Evolutionary conservation across 2,888 invertebrate genomes (phyloP), one percentile per base, ranked within the genome.

Genomic region (Drosophila putrida): DNA sequence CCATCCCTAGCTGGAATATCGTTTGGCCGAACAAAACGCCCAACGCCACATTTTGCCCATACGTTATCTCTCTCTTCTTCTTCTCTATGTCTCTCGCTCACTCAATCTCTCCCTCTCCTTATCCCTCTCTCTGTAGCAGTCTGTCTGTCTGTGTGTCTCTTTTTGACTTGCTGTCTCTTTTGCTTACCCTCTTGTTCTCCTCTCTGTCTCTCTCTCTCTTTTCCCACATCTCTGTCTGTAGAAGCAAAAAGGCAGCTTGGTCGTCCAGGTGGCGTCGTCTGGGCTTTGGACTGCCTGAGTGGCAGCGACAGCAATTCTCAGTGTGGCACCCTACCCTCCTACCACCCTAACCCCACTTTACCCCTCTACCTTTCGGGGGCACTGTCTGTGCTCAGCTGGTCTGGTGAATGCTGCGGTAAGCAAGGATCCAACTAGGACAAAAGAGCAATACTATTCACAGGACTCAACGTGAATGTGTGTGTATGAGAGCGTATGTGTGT

Each of bases 401-500:
- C 63, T 54, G 55, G 70, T 72, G 63, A 69, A 63, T 72, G 69
- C 68, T 82, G 78, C 58, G 87, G 88, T 80, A 77, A 76, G 86
- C 85, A 76, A 82, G 81, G 71, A 82, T 62, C 82, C 83, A 88
- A 82, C 82, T 78, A 86, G 90, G 87, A 88, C 88, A 89, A 89
- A 88, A 83, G 86, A 81, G 84, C 87, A 86, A 80, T 84, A 83
- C 78, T 84, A 83, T 80, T 76, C 73, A 75, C 74, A 70, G 66
- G 62, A 50, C 50, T 65, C 31, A 47, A 41, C 55, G 44, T 38
- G 43, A 6, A 25, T 41, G 20, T 53, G 11, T 63, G 25, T 53
- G 15, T 59, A 9, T 46, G 31, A 47, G 28, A 38, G 15, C 43
- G 38, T 49, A 20, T 62, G 31, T 50, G 58, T 54, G 13, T 61